Conservation (phyloP, 2,888 invertebrate species). For the Priocnemis perturbator region DNA sequence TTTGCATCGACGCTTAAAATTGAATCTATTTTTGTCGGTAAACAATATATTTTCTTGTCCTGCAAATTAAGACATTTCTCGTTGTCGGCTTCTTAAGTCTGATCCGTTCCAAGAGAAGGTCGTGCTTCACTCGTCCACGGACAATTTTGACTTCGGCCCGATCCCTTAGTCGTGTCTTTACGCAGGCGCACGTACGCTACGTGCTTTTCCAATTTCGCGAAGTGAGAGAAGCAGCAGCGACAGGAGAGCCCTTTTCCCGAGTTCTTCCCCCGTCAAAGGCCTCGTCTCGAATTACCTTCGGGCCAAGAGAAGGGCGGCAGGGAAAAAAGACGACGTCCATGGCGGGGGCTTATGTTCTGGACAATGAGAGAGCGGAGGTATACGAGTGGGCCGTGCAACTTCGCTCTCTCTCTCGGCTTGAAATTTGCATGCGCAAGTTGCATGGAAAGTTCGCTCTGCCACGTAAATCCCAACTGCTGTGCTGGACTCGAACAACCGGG, state of each 20-base stretch:
- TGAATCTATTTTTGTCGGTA: too few species aligned
- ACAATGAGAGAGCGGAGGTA: neutral
- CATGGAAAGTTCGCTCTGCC: neutral
- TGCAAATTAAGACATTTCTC: too few species aligned
- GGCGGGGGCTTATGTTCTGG: slow-evolving; percentile 12
- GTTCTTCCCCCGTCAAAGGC: slow-evolving; percentile 19
- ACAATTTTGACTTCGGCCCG: neutral
- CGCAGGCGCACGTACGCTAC: neutral
- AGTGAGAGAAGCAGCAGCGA: slow-evolving; percentile 27
- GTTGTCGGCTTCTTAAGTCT: too few species aligned
- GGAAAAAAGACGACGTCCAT: slow-evolving; percentile 17
- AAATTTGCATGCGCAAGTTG: slow-evolving; percentile 1
- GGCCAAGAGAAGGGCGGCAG: slow-evolving; percentile 1
- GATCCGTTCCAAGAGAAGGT: too few species aligned
- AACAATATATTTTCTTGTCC: too few species aligned
- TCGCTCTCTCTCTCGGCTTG: neutral
- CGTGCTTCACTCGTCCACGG: slow-evolving; percentile 29
- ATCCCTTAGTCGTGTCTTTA: too few species aligned
- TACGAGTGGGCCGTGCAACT: neutral
- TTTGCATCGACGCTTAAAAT: too few species aligned
- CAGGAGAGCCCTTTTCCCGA: slow-evolving; percentile 29
- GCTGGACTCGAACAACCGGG: neutral
- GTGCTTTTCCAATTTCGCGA: slow-evolving; percentile 41
- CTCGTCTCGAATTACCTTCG: slow-evolving; percentile 39
- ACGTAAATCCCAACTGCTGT: neutral